Base-by-base conservation (phyloP, 2,797 vertebrate genomes). In the Microcaecilia unicolor region DNA sequence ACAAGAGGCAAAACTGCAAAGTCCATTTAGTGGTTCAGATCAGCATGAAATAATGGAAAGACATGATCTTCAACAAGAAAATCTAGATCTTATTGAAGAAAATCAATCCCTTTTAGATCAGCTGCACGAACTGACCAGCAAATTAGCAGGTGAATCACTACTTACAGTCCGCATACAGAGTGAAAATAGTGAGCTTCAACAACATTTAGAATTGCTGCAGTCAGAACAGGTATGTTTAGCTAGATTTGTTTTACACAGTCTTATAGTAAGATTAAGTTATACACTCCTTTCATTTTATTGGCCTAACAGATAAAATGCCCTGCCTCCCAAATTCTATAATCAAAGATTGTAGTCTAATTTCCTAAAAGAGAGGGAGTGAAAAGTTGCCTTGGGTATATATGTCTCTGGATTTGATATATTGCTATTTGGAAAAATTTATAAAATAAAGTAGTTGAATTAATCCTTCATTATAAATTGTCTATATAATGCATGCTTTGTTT, bases 121-220 rank as follows among this genome's bases (percentile, higher is more conserved):
- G 26, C 41, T 57, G 22, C 61, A 17, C 33, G 58, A 58, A 18
- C 32, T 55, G 4, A 61, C 55, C 51, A 73, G 70, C 30, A 71
- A 49, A 55, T 59, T 65, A 41, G 57, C 64, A 28, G 64, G 53
- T 39, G 76, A 70, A 45, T 23, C 54, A 4, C 42, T 48, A 0
- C 28, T 25, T 43, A 7, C 19, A 17, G 7, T 26, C 4, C 3
- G 28, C 35, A 15, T 46, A 18, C 55, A 40, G 21, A 39, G 14
- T 38, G 81, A 73, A 76, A 83, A 53, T 19, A 72, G 80, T 61
- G 66, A 68, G 51, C 81, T 81, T 27, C 83, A 81, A 56, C 80
- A 83, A 56, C 82, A 90, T 58, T 76, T 88, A 57, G 67, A 60
- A 41, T 37, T 59, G 32, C 55, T 62, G 28, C 70, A 74, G 43